phyloP scores from a whole-genome alignment of 1,140 invertebrate genomes.

The Apolygus lucorum region DNA sequence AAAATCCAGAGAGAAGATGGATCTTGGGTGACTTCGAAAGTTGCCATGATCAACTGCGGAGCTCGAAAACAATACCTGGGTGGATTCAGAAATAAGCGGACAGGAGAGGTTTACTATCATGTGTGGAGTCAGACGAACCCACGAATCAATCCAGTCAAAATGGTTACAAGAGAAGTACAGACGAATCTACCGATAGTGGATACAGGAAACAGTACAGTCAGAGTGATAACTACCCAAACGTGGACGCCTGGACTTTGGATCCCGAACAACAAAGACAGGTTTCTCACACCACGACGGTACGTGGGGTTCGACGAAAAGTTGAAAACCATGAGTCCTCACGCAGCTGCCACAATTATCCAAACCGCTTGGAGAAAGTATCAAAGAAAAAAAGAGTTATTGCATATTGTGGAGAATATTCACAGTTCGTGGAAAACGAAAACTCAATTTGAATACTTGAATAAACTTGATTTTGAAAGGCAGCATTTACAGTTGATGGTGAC shows the following conservation, averaged over 20 bases:
- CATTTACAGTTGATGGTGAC: background rate
- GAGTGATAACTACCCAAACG: background rate
- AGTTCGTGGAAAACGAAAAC: background rate
- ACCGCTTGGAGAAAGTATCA: background rate
- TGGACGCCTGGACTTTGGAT: background rate
- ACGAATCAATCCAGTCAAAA: no score
- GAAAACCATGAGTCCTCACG: background rate
- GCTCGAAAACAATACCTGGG: background rate
- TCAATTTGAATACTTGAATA: background rate
- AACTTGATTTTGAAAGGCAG: background rate
- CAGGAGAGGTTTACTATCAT: background rate
- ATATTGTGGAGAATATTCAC: background rate
- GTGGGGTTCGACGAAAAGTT: background rate
- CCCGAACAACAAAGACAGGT: background rate
- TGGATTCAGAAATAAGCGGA: background rate
- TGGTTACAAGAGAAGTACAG: background rate
- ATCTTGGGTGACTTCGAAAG: background rate
- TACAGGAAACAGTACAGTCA: background rate
- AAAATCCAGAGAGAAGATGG: background rate
- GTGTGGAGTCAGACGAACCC: background rate
- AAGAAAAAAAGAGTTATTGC: background rate
- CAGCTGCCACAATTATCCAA: background rate
- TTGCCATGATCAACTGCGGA: background rate
- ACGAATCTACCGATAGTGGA: background rate
- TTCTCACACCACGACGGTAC: background rate